Conservation (phyloP, 1,140 invertebrate genomes). For the silkworm (Bombyx mori) region ASM3026992v2 NC_085109.1:8798001-8798500, state of each 20-base stretch:
- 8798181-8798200: constrained; percentile 22
- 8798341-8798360: constrained; percentile 68
- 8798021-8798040: too few relatives aligned
- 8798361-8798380: constrained; percentile 69
- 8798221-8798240: constrained; percentile 33
- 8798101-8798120: background rate
- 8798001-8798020: too few relatives aligned
- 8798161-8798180: constrained; percentile 15
- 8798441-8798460: constrained; percentile 58
- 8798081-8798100: too few relatives aligned
- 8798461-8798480: constrained; percentile 28
- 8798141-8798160: constrained; percentile 8
- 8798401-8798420: constrained; percentile 46
- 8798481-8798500: constrained; percentile 38
- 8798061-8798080: too few relatives aligned
- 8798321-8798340: constrained; percentile 68
- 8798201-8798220: constrained; percentile 20
- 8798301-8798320: constrained; percentile 50
- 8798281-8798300: constrained; percentile 60
- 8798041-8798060: too few relatives aligned
- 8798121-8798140: constrained; percentile 4
- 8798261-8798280: constrained; percentile 63
- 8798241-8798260: constrained; percentile 41
- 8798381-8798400: constrained; percentile 67
- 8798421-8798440: constrained; percentile 52